A percentile compares a stretch with the other conserved stretches of the same genome.
These are phyloP conservation scores for Drosophila quinaria DNA, from an alignment of 2,888 invertebrate genomes.

Conservation along the genomic window DNA sequence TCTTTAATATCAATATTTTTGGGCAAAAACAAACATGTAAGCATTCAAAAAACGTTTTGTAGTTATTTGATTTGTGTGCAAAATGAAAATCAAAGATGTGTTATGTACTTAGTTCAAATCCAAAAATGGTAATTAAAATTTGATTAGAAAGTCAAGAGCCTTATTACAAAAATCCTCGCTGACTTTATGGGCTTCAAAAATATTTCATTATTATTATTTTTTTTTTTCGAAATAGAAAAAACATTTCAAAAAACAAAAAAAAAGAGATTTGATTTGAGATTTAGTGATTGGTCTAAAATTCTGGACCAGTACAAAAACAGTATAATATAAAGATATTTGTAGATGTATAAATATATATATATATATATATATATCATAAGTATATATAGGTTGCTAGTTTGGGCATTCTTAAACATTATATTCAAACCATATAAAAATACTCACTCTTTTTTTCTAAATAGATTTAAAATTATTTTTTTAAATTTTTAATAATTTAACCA, in stretches of 20 bases:
- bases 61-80: slow-evolving; percentile 59
- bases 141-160: slow-evolving; percentile 47
- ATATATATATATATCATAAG: slow-evolving; percentile 37
- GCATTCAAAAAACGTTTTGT: slow-evolving; percentile 77
- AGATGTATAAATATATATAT: slow-evolving; percentile 34
- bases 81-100: slow-evolving; percentile 45
- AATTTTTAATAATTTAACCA: slow-evolving; percentile 66
- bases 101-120: slow-evolving; percentile 37
- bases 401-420: slow-evolving; percentile 80
- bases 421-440: slow-evolving; percentile 83
- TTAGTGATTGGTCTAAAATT: slow-evolving; percentile 60
- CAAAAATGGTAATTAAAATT: slow-evolving; percentile 17
- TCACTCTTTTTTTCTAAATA: slow-evolving; percentile 86
- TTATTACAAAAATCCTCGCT: slow-evolving; percentile 69
- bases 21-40: slow-evolving; percentile 80
- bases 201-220: slow-evolving; percentile 1
- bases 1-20: slow-evolving; percentile 22
- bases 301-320: slow-evolving; percentile 63
- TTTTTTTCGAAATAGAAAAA: slow-evolving; percentile 72
- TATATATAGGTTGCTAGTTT: slow-evolving; percentile 59
- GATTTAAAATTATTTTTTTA: slow-evolving; percentile 69
- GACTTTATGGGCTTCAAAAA: slow-evolving; percentile 59
- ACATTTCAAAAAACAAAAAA: slow-evolving; percentile 65
- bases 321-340: slow-evolving; percentile 33
- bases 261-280: slow-evolving; percentile 60